A percentile compares a stretch with the other conserved stretches of the same genome.
Evolutionary conservation across 2,113 vertebrate genomes (phyloP).

Genomic region (Gymnocephalus cernua): DNA sequence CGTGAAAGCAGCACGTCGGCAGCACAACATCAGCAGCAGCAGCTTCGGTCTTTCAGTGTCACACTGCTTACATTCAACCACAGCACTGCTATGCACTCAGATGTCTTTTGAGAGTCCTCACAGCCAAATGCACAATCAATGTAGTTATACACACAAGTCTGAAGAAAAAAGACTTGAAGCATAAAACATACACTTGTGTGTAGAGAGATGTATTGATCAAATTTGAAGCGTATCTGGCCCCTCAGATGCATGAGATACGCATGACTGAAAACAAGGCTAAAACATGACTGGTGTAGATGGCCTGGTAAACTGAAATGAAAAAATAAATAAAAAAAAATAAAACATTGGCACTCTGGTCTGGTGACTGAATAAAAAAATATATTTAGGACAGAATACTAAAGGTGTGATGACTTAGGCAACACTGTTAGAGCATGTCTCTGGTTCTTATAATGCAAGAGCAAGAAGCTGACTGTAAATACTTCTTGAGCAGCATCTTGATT

Average conservation of each 20-base stretch:
- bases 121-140: conserved; percentile 11
- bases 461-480: conserved; percentile 28
- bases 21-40: neutral
- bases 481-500: conserved; percentile 39
- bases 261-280: neutral
- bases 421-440: conserved; percentile 33
- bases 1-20: neutral
- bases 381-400: conserved; percentile 51
- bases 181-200: neutral
- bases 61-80: neutral
- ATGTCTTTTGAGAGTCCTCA: conserved; percentile 9
- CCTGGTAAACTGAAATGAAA: conserved; percentile 7
- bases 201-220: conserved; percentile 4
- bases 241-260: neutral
- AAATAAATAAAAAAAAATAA: conserved; percentile 2
- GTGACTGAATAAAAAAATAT: conserved; percentile 29
- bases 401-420: conserved; percentile 29
- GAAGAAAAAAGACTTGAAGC: neutral
- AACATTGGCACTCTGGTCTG: conserved; percentile 45
- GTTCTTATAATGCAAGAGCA: neutral
- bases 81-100: neutral
- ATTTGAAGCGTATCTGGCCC: neutral
- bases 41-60: neutral
- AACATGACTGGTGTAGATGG: neutral
- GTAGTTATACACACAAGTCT: neutral